Evolutionary conservation across 1,140 invertebrate species (phyloP).

Genomic region (Pantala flavescens): DNA sequence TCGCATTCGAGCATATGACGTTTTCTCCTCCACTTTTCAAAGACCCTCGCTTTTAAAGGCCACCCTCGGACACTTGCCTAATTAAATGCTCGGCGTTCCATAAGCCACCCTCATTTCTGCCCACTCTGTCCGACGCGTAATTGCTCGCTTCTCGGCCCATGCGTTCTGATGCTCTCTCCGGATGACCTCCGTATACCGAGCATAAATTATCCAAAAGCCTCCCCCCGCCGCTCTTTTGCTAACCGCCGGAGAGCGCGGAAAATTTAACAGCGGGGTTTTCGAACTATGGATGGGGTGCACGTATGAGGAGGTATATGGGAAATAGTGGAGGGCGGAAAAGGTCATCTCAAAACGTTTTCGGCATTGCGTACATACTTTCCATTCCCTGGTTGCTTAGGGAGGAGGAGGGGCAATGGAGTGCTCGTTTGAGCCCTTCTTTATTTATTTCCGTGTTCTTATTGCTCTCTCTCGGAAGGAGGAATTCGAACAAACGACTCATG

Average conservation of each 20-base stretch:
- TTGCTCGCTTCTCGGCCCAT: neutral
- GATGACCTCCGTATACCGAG: neutral
- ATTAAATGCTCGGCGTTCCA: conserved; percentile 8
- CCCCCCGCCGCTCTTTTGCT: neutral
- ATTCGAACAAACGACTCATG: too few species aligned
- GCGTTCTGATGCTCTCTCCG: neutral
- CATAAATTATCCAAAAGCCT: neutral
- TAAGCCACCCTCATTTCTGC: conserved; percentile 4
- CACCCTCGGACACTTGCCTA: neutral
- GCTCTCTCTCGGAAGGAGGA: too few species aligned
- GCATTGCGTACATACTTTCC: neutral
- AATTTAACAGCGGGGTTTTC: neutral
- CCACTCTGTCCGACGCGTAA: neutral
- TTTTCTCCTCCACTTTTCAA: neutral
- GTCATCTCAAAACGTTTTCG: neutral
- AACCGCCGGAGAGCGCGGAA: neutral
- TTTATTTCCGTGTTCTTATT: too few species aligned
- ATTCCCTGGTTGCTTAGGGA: neutral
- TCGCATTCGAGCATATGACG: neutral
- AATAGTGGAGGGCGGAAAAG: neutral
- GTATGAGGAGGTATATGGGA: neutral
- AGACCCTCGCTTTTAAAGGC: neutral
- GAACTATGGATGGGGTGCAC: too few species aligned
- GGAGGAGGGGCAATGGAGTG: neutral
- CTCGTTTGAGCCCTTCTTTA: too few species aligned